Percentiles rank a stretch among this genome's conserved stretches.
These are phyloP conservation scores for Coelopa pilipes DNA, from an alignment of 2,888 invertebrate species.

Conservation along the genomic window DNA sequence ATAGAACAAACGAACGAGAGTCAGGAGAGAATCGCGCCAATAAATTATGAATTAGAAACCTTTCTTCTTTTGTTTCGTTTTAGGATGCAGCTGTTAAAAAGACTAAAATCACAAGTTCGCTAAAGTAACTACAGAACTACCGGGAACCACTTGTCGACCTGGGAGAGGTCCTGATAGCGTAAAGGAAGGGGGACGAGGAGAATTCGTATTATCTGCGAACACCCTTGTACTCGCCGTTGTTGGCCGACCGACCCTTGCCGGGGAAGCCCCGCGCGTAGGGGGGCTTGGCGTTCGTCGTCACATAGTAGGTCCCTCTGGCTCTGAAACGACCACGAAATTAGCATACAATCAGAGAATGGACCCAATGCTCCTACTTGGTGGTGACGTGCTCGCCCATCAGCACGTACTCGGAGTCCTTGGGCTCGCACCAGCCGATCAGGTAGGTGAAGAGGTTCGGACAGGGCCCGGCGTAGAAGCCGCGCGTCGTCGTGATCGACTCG, in stretches of 20 bases:
- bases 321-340: conserved; percentile 66
- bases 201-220: conserved; percentile 52
- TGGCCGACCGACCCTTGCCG: conserved; percentile 69
- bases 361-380: conserved; percentile 71
- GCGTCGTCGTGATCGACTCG: conserved; percentile 83
- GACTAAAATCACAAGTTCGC: conserved; percentile 28
- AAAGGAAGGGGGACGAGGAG: background rate
- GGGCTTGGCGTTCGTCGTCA: conserved; percentile 84
- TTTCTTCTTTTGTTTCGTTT: background rate
- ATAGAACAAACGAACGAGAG: background rate
- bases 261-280: conserved; percentile 89
- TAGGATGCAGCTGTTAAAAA: background rate
- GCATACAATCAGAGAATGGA: background rate
- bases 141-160: background rate
- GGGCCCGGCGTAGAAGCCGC: conserved; percentile 87
- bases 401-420: conserved; percentile 81
- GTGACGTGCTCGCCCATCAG: conserved; percentile 88
- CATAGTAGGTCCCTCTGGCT: conserved; percentile 86
- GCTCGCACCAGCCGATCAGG: conserved; percentile 85
- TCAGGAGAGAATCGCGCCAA: background rate
- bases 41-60: too few relatives aligned
- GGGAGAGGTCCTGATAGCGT: background rate
- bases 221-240: conserved; percentile 61
- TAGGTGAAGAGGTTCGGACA: conserved; percentile 86
- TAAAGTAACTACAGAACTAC: conserved; percentile 8